Evolutionary conservation across 2,888 invertebrate species (phyloP).

Genomic region (Lacanobia wlatinum): DNA sequence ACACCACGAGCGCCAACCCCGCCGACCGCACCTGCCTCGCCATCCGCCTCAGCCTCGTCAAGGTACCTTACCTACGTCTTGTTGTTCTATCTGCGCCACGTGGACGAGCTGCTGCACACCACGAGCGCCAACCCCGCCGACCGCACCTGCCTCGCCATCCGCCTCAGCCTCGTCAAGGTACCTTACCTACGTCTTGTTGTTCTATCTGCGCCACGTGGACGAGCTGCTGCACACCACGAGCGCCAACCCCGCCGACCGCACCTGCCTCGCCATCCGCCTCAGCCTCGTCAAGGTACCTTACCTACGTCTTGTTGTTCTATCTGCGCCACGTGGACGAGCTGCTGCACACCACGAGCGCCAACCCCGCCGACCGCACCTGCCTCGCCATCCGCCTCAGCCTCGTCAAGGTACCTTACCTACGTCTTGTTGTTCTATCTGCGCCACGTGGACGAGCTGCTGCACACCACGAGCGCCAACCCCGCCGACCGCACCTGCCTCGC

Average conservation of each 20-base stretch:
- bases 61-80: too few species aligned
- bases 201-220: conserved; percentile 82
- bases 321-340: conserved; percentile 86
- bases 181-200: too few species aligned
- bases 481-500: conserved; percentile 92
- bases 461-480: conserved; percentile 91
- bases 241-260: conserved; percentile 92
- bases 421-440: too few species aligned
- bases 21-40: conserved; percentile 92
- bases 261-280: conserved; percentile 92
- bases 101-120: conserved; percentile 88
- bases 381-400: conserved; percentile 92
- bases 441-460: conserved; percentile 87
- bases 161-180: conserved; percentile 92
- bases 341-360: conserved; percentile 90
- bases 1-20: conserved; percentile 91
- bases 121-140: conserved; percentile 92
- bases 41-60: conserved; percentile 92
- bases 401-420: conserved; percentile 90
- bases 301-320: too few species aligned
- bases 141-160: conserved; percentile 91
- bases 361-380: conserved; percentile 92
- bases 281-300: conserved; percentile 91
- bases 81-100: conserved; percentile 83
- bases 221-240: conserved; percentile 90